Percentiles rank a stretch among this genome's conserved stretches.
phyloP scores from a whole-genome alignment of 2,888 invertebrate genomes.

The Abrostola triplasia region DNA sequence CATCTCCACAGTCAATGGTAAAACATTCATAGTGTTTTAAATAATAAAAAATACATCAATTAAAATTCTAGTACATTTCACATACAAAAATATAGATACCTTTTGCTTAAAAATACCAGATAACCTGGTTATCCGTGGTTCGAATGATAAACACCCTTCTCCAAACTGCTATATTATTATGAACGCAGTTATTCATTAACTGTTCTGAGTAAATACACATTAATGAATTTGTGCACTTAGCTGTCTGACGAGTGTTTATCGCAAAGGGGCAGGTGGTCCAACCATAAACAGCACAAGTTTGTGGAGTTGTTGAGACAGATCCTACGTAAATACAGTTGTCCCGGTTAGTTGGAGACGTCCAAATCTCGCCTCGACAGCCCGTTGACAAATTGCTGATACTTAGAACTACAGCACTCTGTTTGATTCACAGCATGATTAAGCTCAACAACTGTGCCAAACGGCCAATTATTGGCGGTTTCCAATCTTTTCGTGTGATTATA shows the following conservation, averaged over 20 bases:
- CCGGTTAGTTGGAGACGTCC: conserved; percentile 54
- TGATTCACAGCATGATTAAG: conserved; percentile 38
- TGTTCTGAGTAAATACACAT: conserved; percentile 41
- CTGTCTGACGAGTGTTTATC: conserved; percentile 60
- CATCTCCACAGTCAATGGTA: no score
- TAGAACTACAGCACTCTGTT: conserved; percentile 28
- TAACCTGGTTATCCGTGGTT: no score
- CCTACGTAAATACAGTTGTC: conserved; percentile 70
- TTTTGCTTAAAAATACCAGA: no score
- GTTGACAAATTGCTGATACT: conserved; percentile 56
- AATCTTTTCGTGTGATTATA: no score
- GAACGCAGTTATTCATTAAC: conserved; percentile 7
- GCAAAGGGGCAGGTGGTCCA: conserved; percentile 66
- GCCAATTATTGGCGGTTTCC: conserved; percentile 2
- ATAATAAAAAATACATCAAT: no score
- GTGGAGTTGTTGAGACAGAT: conserved; percentile 62
- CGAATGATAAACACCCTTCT: no score
- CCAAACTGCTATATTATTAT: not conserved
- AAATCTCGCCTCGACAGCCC: conserved; percentile 44
- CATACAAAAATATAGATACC: no score
- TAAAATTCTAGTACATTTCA: no score
- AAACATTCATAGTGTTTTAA: no score
- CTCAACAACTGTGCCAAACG: conserved; percentile 19
- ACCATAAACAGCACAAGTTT: conserved; percentile 70
- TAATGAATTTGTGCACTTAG: conserved; percentile 51